A percentile compares a stretch with the other conserved stretches of the same genome.
Evolutionary conservation across 2,113 vertebrate species (phyloP).

Genomic region (Embiotoca jacksoni): DNA sequence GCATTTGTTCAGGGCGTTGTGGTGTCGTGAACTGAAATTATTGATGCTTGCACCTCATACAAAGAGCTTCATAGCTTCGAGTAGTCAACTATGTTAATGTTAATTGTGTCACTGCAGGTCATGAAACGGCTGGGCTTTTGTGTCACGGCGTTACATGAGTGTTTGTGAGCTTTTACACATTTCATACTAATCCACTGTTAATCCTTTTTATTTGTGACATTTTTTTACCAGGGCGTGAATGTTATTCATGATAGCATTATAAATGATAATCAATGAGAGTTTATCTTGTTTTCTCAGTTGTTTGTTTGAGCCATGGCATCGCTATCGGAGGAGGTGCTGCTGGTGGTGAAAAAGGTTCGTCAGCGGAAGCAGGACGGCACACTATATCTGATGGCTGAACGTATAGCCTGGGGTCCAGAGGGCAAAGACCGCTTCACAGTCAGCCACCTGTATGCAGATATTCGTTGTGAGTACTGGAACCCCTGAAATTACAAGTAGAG

Average conservation of each 20-base stretch:
- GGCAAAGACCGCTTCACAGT: slow-evolving; percentile 97
- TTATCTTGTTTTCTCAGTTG: slow-evolving; percentile 29
- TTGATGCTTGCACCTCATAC: background rate
- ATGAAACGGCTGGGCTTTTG: background rate
- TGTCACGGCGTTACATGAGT: background rate
- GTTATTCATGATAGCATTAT: background rate
- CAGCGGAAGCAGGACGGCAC: slow-evolving; percentile 99
- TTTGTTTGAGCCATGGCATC: slow-evolving; percentile 88
- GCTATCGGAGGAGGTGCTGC: slow-evolving; percentile 96
- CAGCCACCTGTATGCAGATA: slow-evolving; percentile 97
- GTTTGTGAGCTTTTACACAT: background rate
- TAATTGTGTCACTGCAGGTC: background rate
- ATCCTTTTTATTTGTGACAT: background rate
- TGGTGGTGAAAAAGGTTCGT: slow-evolving; percentile 96
- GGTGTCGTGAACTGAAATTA: background rate
- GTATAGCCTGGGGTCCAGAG: slow-evolving; percentile 97
- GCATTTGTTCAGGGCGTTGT: background rate
- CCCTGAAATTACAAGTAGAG: background rate
- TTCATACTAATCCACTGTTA: background rate
- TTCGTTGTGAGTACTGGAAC: slow-evolving; percentile 91
- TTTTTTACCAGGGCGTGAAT: background rate
- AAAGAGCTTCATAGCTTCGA: background rate
- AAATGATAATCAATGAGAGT: background rate
- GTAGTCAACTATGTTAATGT: background rate
- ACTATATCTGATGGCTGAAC: slow-evolving; percentile 97